Base-by-base conservation (phyloP, 2,888 invertebrate genomes). In the Gryllus longicercus region DNA sequence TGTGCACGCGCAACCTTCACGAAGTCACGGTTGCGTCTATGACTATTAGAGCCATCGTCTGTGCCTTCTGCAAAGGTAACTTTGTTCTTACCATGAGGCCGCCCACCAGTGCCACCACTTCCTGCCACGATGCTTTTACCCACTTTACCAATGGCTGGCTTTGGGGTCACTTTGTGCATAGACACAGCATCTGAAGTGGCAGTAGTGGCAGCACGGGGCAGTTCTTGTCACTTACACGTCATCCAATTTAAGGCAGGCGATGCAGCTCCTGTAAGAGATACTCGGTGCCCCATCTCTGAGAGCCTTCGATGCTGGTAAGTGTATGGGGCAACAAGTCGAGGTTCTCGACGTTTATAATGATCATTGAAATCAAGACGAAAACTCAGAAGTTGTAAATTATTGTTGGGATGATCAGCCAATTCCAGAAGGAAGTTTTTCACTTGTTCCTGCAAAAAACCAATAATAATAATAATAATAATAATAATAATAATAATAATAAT, bases 351-450 rank as follows among this genome's bases (percentile, higher is more conserved):
- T 86, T 96, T 95, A 88, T 98, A 98, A 88, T 95, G 95, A 86
- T 96, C 96, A 87, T 97, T 98, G 87, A 98, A 98, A 88, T 98
- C 97, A 80, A 98, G 90, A 3, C 98, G 92, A 85, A 96, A 96
- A 83, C 97, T 96, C 81, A 98, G 91, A 84, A 96, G 92, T 85
- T 97, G 95, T 21, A 98, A 90, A 83, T 95, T 96, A 83, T 94
- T 93, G 87, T 98, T 96, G 79, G 93, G 89, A 85, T 96, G 95
- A 2, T 93, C 91, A 23, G 96, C 94, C 25, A 98, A 90, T 87
- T 95, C 93, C 78, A 95, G 88, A 78, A 98, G 90, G 86, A 98
- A 94, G 82, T 94, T 93, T 80, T 95, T 94, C 74, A 98, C 95
- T 85, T 95, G 94, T 82, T 94, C 94, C 89, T 95, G 89, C 84